Percentiles rank a stretch among this genome's conserved stretches.
phyloP scores from a whole-genome alignment of 2,113 vertebrate species.

The Micronycteris hirsuta region DNA sequence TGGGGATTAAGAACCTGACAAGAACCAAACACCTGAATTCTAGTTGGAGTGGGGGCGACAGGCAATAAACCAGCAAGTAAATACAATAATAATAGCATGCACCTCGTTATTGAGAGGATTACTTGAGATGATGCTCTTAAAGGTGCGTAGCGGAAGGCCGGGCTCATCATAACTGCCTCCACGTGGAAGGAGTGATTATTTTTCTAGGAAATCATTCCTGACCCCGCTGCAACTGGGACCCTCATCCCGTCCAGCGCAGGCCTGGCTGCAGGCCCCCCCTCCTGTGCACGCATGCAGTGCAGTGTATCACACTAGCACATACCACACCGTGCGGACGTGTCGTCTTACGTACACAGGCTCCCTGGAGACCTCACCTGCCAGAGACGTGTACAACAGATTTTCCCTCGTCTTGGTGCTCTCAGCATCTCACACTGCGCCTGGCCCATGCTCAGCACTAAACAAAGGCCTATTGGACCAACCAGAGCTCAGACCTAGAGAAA shows the following conservation, averaged over 20 bases:
- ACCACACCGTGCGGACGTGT: accelerated
- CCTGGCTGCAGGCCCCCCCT: neutral
- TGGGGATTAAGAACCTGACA: neutral
- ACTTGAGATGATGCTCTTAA: neutral
- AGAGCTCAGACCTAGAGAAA: neutral
- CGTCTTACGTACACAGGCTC: neutral
- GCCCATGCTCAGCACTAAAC: neutral
- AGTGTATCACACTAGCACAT: neutral
- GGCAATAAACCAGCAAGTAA: neutral
- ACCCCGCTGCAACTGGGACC: neutral
- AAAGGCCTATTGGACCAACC: neutral
- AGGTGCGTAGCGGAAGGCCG: neutral
- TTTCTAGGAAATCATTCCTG: neutral
- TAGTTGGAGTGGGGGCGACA: neutral
- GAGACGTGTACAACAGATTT: neutral
- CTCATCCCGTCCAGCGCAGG: neutral
- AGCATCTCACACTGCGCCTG: neutral
- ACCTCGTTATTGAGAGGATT: neutral
- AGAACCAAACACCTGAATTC: neutral
- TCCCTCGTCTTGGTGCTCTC: neutral
- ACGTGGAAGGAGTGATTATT: neutral
- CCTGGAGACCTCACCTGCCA: neutral
- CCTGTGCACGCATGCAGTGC: neutral
- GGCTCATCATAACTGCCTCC: neutral
- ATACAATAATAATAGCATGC: neutral